Percentiles rank a stretch among this genome's conserved stretches.
phyloP scores from a whole-genome alignment of 2,888 invertebrate species.

The Ichneumoninae sp. region DNA sequence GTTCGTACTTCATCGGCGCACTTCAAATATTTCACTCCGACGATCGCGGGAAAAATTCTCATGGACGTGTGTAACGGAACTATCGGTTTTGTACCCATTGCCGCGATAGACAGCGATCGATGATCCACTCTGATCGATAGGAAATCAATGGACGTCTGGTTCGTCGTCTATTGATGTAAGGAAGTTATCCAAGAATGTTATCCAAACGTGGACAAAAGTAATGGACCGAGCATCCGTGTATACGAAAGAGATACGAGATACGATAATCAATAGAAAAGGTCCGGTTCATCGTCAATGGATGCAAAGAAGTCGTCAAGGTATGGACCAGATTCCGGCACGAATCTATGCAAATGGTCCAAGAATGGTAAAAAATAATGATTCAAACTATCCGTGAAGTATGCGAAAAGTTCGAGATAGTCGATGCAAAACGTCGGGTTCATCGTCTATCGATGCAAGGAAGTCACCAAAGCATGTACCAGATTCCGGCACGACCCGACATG shows the following conservation, averaged over 20 bases:
- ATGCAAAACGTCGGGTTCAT: neutral
- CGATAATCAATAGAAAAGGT: neutral
- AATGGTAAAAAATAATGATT: neutral
- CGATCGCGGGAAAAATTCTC: neutral
- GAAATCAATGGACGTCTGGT: neutral
- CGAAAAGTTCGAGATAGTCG: neutral
- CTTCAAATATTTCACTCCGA: constrained; percentile 40
- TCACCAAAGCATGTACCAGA: too few relatives aligned
- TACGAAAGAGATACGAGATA: neutral
- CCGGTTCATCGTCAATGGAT: neutral
- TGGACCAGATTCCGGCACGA: too few relatives aligned
- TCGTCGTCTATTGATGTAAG: neutral
- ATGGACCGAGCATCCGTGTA: neutral
- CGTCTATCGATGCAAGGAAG: neutral
- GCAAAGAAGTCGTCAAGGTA: too few relatives aligned
- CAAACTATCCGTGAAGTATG: neutral
- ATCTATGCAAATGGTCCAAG: too few relatives aligned
- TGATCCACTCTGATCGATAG: neutral
- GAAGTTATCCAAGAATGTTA: too few relatives aligned
- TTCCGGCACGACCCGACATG: too few relatives aligned
- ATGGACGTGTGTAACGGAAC: neutral
- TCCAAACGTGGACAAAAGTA: too few relatives aligned
- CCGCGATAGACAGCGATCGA: neutral
- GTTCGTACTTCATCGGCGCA: constrained; percentile 23
- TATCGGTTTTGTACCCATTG: neutral